phyloP scores from a whole-genome alignment of 2,113 vertebrate genomes.

The Phaethornis superciliosus region DNA sequence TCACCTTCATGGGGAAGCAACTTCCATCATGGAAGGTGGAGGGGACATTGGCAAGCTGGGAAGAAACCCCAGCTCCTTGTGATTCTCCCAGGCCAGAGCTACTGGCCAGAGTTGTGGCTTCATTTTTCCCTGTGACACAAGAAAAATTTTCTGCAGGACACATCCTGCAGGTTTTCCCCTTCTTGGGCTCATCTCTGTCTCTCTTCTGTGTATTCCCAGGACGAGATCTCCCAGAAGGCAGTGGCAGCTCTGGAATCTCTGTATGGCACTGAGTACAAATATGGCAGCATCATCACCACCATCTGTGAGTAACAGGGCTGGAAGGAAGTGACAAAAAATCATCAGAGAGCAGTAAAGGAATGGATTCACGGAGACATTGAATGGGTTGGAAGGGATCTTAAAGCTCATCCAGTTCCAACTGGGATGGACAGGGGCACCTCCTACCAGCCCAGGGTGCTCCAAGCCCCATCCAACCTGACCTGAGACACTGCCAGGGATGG shows the following conservation, averaged over 20 bases:
- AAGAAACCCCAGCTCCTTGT: not conserved
- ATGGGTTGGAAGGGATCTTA: too few species aligned
- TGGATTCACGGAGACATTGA: too few species aligned
- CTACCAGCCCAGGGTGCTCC: too few species aligned
- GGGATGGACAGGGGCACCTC: too few species aligned
- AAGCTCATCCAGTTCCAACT: too few species aligned
- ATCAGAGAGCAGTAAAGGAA: too few species aligned
- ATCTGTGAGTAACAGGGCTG: slow-evolving; percentile 88
- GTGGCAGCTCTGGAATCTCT: slow-evolving; percentile 82
- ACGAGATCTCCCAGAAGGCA: slow-evolving; percentile 80
- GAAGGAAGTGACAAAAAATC: too few species aligned
- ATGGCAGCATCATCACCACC: slow-evolving; percentile 87
- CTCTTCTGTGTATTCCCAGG: slow-evolving; percentile 62
- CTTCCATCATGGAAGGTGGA: fast-evolving
- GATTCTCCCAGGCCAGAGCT: too few species aligned
- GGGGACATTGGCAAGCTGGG: fast-evolving
- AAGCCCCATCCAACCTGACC: too few species aligned
- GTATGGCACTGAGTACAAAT: slow-evolving; percentile 83
- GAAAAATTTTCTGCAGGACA: not conserved
- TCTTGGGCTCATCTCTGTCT: not conserved
- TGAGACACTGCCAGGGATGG: too few species aligned
- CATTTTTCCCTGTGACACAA: fast-evolving
- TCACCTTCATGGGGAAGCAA: not conserved
- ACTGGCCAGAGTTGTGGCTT: not conserved
- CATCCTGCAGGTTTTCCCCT: fast-evolving